Base-by-base conservation (phyloP, 2,888 invertebrate species). In the Phlogophora meticulosa region DNA sequence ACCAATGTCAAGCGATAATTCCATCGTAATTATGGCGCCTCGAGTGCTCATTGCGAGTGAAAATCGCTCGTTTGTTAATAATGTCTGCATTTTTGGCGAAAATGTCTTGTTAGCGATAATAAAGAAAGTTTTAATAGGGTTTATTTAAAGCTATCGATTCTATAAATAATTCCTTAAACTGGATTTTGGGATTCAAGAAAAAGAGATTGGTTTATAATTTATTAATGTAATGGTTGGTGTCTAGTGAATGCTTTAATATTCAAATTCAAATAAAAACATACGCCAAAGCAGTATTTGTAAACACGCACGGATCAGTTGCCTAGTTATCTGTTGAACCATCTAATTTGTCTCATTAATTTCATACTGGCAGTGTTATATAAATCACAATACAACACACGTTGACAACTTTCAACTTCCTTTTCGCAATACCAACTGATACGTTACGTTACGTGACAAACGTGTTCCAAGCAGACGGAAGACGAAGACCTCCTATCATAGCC, bases 1-100 rank as follows among this genome's bases (percentile, higher is more conserved):
- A 75, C 86, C 87, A 85, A 88, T 88, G 86, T 87, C 83, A 87
- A 87, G 87, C 69, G 78, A 85, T 88, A 85, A 87, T 88, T 87
- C 80, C 63, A 74, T 64, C 77, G 83, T 87, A 87, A 88, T 90
- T 87, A 88, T 84, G 87, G 88, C 88, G 89, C 86, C 85, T 80
- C 69, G 77, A 76, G 67, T 83, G 78, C 72, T 85, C 82, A 84
- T 85, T 83, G 77, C 76, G 78, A 83, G 84, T 82, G 84, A 84
- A 88, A 87, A 86, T 84, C 55, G 69, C 81, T 78, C 83, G 77
- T 87, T 86, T 85, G 76, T 78, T 83, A 84, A 87, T 85, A 85
- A 76, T 81, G 81, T 66, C 80, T 78, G 80, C 72, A 74, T 78
- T 84, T 81, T 77, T 68, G 15, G 11, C 34, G 1, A 28, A 71